Evolutionary conservation across 2,888 invertebrate genomes (phyloP).

Genomic region (Muscina levida): DNA sequence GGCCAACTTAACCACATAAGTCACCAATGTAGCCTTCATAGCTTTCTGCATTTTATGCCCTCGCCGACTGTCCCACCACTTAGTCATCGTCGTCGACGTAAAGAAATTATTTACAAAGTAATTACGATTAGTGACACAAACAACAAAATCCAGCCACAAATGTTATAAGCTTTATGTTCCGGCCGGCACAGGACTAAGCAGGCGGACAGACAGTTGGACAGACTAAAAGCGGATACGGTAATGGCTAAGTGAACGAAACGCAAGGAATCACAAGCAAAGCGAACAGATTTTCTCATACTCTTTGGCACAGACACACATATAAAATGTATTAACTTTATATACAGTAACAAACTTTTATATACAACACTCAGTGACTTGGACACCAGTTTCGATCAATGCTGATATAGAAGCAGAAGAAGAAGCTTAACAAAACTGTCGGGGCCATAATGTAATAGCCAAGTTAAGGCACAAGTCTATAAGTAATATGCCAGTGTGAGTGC

Average conservation of each 20-base stretch:
- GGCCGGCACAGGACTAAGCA: background rate
- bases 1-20: background rate
- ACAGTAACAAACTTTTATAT: constrained; percentile 11
- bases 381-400: background rate
- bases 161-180: constrained; percentile 53
- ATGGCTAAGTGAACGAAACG: constrained; percentile 9
- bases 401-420: constrained; percentile 13
- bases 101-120: constrained; percentile 72
- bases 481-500: background rate
- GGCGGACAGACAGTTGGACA: background rate
- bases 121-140: constrained; percentile 72
- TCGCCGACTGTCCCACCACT: background rate
- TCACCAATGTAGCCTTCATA: background rate
- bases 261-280: background rate
- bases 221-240: background rate
- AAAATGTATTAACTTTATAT: constrained; percentile 54
- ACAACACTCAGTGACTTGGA: background rate
- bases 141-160: constrained; percentile 53
- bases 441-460: constrained; percentile 21
- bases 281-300: constrained; percentile 21
- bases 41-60: constrained; percentile 18
- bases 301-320: background rate
- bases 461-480: constrained; percentile 17
- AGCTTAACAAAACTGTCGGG: constrained; percentile 50
- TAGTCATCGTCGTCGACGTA: background rate